Evolutionary conservation across 2,797 vertebrate genomes (phyloP).

Genomic region (Meriones psammophilus): DNA sequence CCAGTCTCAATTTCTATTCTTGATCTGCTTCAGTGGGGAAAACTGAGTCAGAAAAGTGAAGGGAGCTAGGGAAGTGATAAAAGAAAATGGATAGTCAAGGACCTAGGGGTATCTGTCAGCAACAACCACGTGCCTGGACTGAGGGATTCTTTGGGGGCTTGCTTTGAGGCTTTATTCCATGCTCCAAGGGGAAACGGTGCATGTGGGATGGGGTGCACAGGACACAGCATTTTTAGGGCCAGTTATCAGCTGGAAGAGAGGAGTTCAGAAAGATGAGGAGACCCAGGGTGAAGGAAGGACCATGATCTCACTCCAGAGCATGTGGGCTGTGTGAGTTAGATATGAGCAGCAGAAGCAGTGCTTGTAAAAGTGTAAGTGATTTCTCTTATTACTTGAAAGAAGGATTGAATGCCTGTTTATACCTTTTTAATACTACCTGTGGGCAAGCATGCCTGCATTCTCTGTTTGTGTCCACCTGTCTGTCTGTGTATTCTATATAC

Average conservation of each 20-base stretch:
- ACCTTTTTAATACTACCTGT: slow-evolving; percentile 18
- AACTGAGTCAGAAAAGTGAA: slow-evolving; percentile 48
- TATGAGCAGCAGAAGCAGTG: background rate
- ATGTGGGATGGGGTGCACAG: background rate
- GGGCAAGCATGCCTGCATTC: background rate
- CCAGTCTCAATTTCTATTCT: slow-evolving; percentile 15
- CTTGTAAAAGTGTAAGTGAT: slow-evolving; percentile 16
- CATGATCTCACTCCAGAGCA: background rate
- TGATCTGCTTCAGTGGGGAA: slow-evolving; percentile 53
- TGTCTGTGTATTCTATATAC: background rate
- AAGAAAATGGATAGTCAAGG: background rate
- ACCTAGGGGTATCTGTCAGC: background rate
- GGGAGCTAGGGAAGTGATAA: background rate
- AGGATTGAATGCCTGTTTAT: background rate
- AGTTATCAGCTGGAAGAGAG: background rate
- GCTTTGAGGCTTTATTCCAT: slow-evolving; percentile 46
- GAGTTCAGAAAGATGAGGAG: background rate
- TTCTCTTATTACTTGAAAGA: slow-evolving; percentile 42
- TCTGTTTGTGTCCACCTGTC: background rate
- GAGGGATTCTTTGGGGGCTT: slow-evolving; percentile 47
- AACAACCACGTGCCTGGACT: slow-evolving; percentile 55
- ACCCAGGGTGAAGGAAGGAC: slow-evolving; percentile 17
- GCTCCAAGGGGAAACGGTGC: background rate
- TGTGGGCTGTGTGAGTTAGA: background rate
- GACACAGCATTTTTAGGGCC: background rate